Percentiles rank a stretch among this genome's conserved stretches.
Conservation (phyloP, 2,113 vertebrate genomes). For the Campylorhamphus procurvoides region DNA sequence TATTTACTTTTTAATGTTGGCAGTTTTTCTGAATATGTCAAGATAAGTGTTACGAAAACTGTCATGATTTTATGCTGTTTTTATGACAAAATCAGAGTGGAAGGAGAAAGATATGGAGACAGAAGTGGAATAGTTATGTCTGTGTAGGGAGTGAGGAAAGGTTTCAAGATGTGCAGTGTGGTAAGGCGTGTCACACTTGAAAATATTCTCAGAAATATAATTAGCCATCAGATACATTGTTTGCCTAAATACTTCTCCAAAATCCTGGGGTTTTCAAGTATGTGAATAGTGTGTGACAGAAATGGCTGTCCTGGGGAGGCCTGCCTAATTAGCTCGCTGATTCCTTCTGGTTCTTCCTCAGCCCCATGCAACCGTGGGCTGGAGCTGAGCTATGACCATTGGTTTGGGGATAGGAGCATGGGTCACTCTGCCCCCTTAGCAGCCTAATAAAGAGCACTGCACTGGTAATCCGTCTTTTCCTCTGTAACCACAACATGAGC, state of each 20-base stretch:
- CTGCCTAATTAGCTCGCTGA: not conserved
- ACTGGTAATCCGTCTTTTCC: not conserved
- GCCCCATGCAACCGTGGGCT: not conserved
- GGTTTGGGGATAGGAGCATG: not conserved
- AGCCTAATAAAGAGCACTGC: not conserved
- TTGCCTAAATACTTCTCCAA: not conserved
- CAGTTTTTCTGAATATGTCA: not conserved
- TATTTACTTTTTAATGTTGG: not conserved
- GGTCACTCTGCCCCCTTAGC: not conserved
- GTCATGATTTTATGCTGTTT: not conserved
- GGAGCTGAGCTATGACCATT: not conserved
- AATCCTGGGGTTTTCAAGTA: not conserved
- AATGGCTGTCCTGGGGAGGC: not conserved
- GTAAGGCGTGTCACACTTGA: not conserved
- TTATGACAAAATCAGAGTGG: not conserved
- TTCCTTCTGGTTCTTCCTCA: not conserved
- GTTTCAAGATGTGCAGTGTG: not conserved
- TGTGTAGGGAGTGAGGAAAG: not conserved
- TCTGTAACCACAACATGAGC: not conserved
- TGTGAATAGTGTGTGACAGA: not conserved
- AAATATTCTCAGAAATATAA: not conserved
- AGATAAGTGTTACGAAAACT: constrained; percentile 13
- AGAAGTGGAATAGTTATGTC: not conserved
- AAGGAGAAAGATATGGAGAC: not conserved
- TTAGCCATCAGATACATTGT: not conserved